Conservation (phyloP, 2,888 invertebrate genomes). For the Xylophagus ater region DNA sequence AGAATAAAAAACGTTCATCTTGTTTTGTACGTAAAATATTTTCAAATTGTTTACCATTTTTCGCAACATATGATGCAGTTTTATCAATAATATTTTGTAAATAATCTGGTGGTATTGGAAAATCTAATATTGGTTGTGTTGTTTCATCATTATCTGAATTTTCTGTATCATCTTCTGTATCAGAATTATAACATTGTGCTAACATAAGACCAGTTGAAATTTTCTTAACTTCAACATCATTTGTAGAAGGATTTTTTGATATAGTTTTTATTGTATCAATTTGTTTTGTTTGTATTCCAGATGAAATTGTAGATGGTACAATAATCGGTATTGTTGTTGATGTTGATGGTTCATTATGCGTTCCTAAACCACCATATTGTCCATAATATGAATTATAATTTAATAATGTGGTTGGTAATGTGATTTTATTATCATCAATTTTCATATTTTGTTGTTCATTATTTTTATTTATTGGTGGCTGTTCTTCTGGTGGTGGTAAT, state of each 20-base stretch:
- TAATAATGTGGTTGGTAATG: constrained; percentile 7
- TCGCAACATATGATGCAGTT: constrained; percentile 92
- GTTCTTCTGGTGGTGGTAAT: constrained; percentile 23
- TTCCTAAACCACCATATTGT: too few species aligned
- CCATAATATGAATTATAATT: constrained; percentile 10
- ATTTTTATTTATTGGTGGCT: too few species aligned
- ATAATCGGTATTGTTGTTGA: neutral
- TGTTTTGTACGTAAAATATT: constrained; percentile 71
- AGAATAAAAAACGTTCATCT: constrained; percentile 79
- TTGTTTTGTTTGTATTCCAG: constrained; percentile 16
- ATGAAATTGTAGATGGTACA: neutral
- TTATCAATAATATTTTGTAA: constrained; percentile 84
- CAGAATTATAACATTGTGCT: constrained; percentile 49
- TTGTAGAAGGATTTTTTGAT: neutral
- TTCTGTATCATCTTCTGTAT: constrained; percentile 35
- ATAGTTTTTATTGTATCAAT: neutral
- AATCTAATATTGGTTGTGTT: constrained; percentile 25
- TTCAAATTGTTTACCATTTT: constrained; percentile 91
- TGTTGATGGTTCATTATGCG: too few species aligned
- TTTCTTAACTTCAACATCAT: constrained; percentile 30
- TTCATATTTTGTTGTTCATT: too few species aligned
- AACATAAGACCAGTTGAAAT: constrained; percentile 40
- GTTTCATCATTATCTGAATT: constrained; percentile 26
- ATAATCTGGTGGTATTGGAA: constrained; percentile 65
- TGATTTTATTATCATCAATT: too few species aligned